A percentile compares a stretch with the other conserved stretches of the same genome.
These are phyloP conservation scores for Buathra laborator DNA, from an alignment of 2,888 invertebrate genomes.

Conservation along the genomic window DNA sequence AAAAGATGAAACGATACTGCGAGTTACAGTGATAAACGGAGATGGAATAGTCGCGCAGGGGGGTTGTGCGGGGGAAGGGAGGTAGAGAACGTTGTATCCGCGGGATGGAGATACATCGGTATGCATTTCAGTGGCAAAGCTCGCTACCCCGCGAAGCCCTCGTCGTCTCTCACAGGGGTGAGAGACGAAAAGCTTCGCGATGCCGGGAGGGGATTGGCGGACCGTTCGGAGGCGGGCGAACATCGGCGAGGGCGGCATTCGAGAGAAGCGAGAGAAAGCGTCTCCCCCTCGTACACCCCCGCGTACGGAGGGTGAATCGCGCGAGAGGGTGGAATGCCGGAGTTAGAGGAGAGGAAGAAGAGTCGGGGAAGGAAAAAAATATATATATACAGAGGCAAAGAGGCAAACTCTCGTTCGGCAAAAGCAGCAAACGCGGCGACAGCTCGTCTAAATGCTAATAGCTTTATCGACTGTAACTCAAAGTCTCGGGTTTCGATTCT, in stretches of 20 bases:
- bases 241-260: conserved; percentile 51
- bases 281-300: not conserved
- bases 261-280: conserved; percentile 39
- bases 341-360: conserved; percentile 16
- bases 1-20: not conserved
- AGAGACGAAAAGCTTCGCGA: conserved; percentile 53
- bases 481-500: conserved; percentile 82
- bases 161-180: conserved; percentile 56
- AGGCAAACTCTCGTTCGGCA: conserved; percentile 53
- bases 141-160: conserved; percentile 61
- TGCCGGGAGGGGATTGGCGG: conserved; percentile 67
- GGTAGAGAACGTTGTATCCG: conserved; percentile 63
- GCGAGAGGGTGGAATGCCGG: conserved; percentile 46
- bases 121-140: conserved; percentile 82
- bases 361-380: conserved; percentile 47
- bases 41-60: conserved; percentile 34
- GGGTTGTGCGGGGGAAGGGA: conserved; percentile 26
- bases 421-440: conserved; percentile 77
- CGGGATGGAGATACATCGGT: conserved; percentile 79
- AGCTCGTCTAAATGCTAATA: conserved; percentile 86
- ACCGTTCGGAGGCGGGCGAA: conserved; percentile 64
- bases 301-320: conserved; percentile 21
- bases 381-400: conserved; percentile 44
- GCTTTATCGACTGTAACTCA: conserved; percentile 84
- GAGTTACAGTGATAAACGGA: not conserved